Evolutionary conservation across 1,140 invertebrate genomes (phyloP), one percentile per base, ranked within the genome.

Genomic region (Ruditapes philippinarum): DNA sequence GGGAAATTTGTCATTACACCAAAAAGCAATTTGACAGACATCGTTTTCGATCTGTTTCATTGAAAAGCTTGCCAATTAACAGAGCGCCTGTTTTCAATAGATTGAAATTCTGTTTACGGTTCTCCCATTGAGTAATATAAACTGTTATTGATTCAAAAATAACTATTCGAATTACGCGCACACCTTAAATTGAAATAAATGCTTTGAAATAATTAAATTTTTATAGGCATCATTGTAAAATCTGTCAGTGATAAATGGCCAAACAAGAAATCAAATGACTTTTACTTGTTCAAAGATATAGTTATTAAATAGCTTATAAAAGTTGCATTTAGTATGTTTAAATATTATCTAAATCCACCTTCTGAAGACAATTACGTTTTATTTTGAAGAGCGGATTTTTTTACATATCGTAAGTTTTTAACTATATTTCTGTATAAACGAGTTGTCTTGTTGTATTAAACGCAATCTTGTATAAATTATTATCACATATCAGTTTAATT

Each of bases 171-270:
- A 40, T 3, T 38, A 4, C 65, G 19, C 38, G 65, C 33, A 36
- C 31, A 28, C 17, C 22, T 70, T 0, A 17, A 70, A 70, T 38
- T 70, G 38, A 70, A 70, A 70, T 70, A 70, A 70, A 36, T 70
- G 65, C 65, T 70, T 70, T 70, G 17, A 70, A 70, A 70, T 70
- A 38, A 70, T 70, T 38, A 38, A 70, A 70, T 70, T 70, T 70
- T 31, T 40, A n/a, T n/a, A 70, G 36, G 65, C 65, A 70, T 70
- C 65, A 38, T 38, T 40, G 36, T 70, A 70, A 38, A 36, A 36
- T 11, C 36, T 38, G 36, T 38, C 36, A 40, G 17, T 70, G 65
- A 70, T 38, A 70, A 70, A 36, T 70, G 25, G 14, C 65, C 0
- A 28, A 5, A 38, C 65, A 70, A 36, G 36, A 28, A 62, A 28